A percentile compares a stretch with the other conserved stretches of the same genome.
Evolutionary conservation across 1,140 invertebrate species (phyloP).

Genomic region (Penaeus vannamei): DNA sequence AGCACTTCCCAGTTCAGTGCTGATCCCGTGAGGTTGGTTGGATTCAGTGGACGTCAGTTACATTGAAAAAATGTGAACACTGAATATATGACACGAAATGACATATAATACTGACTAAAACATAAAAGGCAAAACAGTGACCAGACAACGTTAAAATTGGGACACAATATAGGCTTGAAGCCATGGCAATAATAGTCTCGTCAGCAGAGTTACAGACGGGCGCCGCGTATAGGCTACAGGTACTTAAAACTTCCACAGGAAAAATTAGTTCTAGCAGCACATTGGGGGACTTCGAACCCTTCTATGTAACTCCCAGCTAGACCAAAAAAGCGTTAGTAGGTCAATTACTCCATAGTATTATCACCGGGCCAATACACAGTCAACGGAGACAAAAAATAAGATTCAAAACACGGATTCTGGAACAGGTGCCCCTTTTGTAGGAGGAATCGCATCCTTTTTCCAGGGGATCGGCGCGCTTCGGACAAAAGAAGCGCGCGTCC

Average conservation of each 20-base stretch:
- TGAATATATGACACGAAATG: slow-evolving; percentile 64
- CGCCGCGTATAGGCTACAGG: slow-evolving; percentile 59
- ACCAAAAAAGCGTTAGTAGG: slow-evolving; percentile 56
- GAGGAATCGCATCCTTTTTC: background rate
- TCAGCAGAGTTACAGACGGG: slow-evolving; percentile 59
- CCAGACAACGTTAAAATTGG: slow-evolving; percentile 62
- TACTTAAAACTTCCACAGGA: slow-evolving; percentile 56
- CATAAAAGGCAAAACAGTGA: slow-evolving; percentile 64
- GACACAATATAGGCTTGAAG: slow-evolving; percentile 42
- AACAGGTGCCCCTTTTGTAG: slow-evolving; percentile 12
- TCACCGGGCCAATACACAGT: slow-evolving; percentile 35
- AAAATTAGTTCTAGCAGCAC: slow-evolving; percentile 53
- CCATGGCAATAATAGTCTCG: slow-evolving; percentile 29
- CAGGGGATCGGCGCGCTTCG: background rate
- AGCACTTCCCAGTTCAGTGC: background rate
- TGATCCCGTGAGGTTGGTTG: slow-evolving; percentile 26
- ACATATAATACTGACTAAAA: slow-evolving; percentile 65
- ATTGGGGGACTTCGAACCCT: slow-evolving; percentile 35
- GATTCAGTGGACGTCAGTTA: slow-evolving; percentile 50
- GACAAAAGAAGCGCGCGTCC: background rate
- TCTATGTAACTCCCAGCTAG: slow-evolving; percentile 56
- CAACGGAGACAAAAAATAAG: slow-evolving; percentile 24
- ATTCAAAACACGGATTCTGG: slow-evolving; percentile 4
- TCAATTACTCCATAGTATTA: slow-evolving; percentile 47
- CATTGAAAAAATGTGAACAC: slow-evolving; percentile 58